A percentile compares a stretch with the other conserved stretches of the same genome.
Conservation (phyloP, 1,140 invertebrate species). For the Drosophila nikananu region DNA sequence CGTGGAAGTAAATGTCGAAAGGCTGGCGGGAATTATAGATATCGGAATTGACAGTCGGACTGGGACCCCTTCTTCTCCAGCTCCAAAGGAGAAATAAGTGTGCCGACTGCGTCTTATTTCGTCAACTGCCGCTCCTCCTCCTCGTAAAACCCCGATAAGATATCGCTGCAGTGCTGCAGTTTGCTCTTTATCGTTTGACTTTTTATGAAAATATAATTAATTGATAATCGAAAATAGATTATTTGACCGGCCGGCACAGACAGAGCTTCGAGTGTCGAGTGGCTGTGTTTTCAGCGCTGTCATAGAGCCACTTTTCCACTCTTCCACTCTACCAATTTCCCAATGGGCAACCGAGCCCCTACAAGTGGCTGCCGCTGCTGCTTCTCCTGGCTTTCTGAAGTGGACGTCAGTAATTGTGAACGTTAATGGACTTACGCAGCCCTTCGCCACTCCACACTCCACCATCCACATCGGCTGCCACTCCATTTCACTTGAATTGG, state of each 20-base stretch:
- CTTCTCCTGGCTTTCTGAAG: constrained; percentile 20
- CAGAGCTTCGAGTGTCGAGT: constrained; percentile 25
- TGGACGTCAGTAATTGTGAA: constrained; percentile 46
- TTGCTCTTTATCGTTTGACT: constrained; percentile 13
- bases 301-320: constrained; percentile 41
- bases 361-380: constrained; percentile 30
- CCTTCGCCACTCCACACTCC: not conserved
- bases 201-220: constrained; percentile 69
- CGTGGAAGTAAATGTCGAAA: constrained; percentile 64
- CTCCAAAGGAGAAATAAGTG: constrained; percentile 47
- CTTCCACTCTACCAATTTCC: constrained; percentile 24
- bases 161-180: constrained; percentile 44
- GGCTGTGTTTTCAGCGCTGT: constrained; percentile 48
- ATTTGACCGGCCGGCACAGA: constrained; percentile 16
- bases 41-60: constrained; percentile 61
- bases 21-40: constrained; percentile 57
- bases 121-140: constrained; percentile 42
- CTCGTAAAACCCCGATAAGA: constrained; percentile 49
- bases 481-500: constrained; percentile 42
- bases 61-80: not conserved
- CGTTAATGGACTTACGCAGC: constrained; percentile 58
- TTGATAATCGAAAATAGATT: constrained; percentile 76
- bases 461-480: constrained; percentile 9
- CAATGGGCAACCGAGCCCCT: constrained; percentile 38
- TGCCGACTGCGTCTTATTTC: constrained; percentile 67